Evolutionary conservation across 2,797 vertebrate genomes (phyloP).

Genomic region (Acipenser transmontanus): DNA sequence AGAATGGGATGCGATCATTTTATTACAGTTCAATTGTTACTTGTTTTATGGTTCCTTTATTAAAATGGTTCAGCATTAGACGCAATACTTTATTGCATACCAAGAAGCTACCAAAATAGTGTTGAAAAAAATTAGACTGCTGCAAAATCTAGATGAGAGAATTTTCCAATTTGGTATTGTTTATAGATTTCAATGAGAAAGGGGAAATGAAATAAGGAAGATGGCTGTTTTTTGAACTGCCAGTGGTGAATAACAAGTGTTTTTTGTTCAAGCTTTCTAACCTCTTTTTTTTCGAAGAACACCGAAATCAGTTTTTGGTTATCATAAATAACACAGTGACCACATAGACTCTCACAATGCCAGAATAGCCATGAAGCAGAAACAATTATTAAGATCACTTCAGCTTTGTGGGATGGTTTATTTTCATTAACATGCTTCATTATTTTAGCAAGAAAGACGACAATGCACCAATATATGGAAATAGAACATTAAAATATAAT

Average conservation of each 20-base stretch:
- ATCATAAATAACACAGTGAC: slow-evolving; percentile 9
- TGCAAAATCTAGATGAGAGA: background rate
- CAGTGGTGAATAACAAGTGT: no score
- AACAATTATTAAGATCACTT: slow-evolving; percentile 33
- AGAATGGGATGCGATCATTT: no score
- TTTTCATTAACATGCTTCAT: slow-evolving; percentile 5
- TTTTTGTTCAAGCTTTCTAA: slow-evolving; percentile 24
- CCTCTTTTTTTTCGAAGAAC: slow-evolving; percentile 35
- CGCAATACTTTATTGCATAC: no score
- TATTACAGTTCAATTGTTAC: no score
- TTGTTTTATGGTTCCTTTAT: no score
- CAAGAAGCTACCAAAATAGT: no score
- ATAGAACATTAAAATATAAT: slow-evolving; percentile 45
- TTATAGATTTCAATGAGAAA: slow-evolving; percentile 37
- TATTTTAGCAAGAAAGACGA: slow-evolving; percentile 33
- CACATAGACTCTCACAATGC: slow-evolving; percentile 18
- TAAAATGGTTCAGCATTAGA: no score
- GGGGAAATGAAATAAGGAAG: slow-evolving; percentile 60
- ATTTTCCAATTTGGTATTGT: slow-evolving; percentile 47
- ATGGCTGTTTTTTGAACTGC: background rate
- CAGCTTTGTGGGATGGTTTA: slow-evolving; percentile 37
- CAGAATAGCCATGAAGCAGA: slow-evolving; percentile 35
- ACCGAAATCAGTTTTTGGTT: background rate
- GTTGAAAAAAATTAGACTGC: no score
- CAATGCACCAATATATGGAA: slow-evolving; percentile 40